phyloP scores from a whole-genome alignment of 2,888 invertebrate species.

The Stramonita haemastoma region DNA sequence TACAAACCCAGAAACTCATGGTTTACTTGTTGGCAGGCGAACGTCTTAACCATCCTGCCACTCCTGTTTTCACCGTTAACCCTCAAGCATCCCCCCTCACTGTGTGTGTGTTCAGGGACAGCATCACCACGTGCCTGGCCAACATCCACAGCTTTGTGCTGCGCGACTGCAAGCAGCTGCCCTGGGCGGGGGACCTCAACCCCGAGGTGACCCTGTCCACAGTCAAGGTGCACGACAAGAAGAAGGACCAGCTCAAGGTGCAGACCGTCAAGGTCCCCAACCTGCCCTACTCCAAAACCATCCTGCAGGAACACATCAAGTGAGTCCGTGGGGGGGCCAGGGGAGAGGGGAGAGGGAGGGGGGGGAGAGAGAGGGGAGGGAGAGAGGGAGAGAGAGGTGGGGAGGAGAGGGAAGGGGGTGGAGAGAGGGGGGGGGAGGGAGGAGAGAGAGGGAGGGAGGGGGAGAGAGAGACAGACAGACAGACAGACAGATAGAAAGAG shows the following conservation, averaged over 20 bases:
- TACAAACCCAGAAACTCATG: too few species aligned
- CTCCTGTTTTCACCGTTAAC: too few species aligned
- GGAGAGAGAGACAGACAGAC: too few species aligned
- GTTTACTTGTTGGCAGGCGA: too few species aligned
- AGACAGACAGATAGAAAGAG: too few species aligned
- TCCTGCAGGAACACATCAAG: conserved; percentile 75
- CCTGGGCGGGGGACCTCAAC: conserved; percentile 75
- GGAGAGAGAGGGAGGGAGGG: too few species aligned
- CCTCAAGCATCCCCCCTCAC: too few species aligned
- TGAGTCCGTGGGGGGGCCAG: conserved; percentile 50
- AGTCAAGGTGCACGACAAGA: conserved; percentile 73
- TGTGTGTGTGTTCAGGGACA: conserved; percentile 59
- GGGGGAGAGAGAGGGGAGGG: background rate
- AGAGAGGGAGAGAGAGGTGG: too few species aligned
- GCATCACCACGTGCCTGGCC: conserved; percentile 72
- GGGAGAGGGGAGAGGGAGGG: too few species aligned
- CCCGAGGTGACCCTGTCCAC: conserved; percentile 69
- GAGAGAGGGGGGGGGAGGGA: background rate
- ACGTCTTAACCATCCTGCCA: too few species aligned
- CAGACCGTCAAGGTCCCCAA: conserved; percentile 70
- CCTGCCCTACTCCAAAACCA: conserved; percentile 75
- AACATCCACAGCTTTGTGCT: conserved; percentile 77
- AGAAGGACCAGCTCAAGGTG: conserved; percentile 72
- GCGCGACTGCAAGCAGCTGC: conserved; percentile 75
- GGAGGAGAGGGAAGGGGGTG: background rate